A percentile compares a stretch with the other conserved stretches of the same genome.
These are phyloP conservation scores for Rhingia rostrata DNA, from an alignment of 2,888 invertebrate genomes.

Conservation along the genomic window DNA sequence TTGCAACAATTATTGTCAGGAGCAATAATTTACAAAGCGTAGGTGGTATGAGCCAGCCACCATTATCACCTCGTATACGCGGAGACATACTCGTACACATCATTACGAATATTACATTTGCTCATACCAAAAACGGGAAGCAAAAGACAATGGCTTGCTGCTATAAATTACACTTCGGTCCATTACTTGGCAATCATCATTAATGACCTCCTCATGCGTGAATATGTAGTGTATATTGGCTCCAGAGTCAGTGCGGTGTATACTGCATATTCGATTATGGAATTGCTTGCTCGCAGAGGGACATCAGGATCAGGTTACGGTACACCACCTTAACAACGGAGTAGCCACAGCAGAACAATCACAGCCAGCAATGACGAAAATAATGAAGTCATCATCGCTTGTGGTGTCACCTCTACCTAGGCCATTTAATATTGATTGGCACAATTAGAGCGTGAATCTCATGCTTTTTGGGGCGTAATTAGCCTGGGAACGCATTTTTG, in stretches of 20 bases:
- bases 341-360: neutral
- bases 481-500: no score
- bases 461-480: no score
- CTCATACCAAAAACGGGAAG: constrained; percentile 26
- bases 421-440: constrained; percentile 12
- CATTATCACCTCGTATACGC: constrained; percentile 32
- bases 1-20: constrained; percentile 68
- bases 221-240: constrained; percentile 33
- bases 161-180: constrained; percentile 67
- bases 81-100: constrained; percentile 23
- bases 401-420: constrained; percentile 34
- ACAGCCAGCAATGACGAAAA: constrained; percentile 8
- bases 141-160: constrained; percentile 63
- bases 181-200: constrained; percentile 73
- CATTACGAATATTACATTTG: constrained; percentile 24
- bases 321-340: constrained; percentile 1
- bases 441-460: constrained; percentile 17
- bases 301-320: neutral
- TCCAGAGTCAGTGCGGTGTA: no score
- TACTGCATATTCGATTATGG: constrained; percentile 35
- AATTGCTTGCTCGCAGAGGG: constrained; percentile 25
- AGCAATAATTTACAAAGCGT: constrained; percentile 63
- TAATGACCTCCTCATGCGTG: constrained; percentile 69
- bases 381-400: constrained; percentile 38
- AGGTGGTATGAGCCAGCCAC: constrained; percentile 37